A percentile compares a stretch with the other conserved stretches of the same genome.
phyloP scores from a whole-genome alignment of 2,797 vertebrate genomes.

The Clarias laeviceps region DNA sequence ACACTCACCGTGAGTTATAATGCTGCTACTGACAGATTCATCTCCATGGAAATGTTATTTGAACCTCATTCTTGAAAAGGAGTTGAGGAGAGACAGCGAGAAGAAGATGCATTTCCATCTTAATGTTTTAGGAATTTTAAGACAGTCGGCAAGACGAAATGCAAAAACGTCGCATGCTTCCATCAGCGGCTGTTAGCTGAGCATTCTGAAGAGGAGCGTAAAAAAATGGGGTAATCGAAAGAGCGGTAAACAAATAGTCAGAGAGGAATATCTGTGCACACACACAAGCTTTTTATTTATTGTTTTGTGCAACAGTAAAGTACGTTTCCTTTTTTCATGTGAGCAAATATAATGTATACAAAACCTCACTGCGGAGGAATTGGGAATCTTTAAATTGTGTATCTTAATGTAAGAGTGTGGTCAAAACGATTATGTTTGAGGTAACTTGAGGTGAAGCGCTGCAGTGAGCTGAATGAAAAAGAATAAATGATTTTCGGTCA shows the following conservation, averaged over 20 bases:
- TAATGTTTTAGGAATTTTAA: constrained; percentile 20
- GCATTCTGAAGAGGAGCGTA: constrained; percentile 12
- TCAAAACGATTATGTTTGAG: neutral
- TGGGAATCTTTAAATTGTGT: neutral
- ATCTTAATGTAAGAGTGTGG: neutral
- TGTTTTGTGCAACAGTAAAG: neutral
- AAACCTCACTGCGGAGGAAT: neutral
- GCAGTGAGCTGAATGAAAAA: neutral
- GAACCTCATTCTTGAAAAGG: constrained; percentile 8
- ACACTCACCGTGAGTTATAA: constrained; percentile 49
- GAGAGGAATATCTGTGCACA: neutral
- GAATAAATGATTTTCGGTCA: neutral
- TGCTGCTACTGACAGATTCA: constrained; percentile 56
- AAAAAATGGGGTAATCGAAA: constrained; percentile 3
- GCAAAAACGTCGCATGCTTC: neutral
- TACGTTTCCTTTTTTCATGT: neutral
- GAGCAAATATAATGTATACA: neutral
- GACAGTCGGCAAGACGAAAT: neutral
- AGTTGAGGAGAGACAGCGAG: neutral
- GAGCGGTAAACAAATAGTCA: neutral
- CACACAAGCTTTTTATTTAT: neutral
- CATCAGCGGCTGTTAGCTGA: constrained; percentile 5
- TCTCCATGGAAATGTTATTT: constrained; percentile 50
- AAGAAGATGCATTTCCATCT: constrained; percentile 10
- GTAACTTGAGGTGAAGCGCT: neutral